These are phyloP conservation scores for Macrotis lagotis DNA, from an alignment of 2,113 vertebrate genomes.

Conservation along the genomic window DNA sequence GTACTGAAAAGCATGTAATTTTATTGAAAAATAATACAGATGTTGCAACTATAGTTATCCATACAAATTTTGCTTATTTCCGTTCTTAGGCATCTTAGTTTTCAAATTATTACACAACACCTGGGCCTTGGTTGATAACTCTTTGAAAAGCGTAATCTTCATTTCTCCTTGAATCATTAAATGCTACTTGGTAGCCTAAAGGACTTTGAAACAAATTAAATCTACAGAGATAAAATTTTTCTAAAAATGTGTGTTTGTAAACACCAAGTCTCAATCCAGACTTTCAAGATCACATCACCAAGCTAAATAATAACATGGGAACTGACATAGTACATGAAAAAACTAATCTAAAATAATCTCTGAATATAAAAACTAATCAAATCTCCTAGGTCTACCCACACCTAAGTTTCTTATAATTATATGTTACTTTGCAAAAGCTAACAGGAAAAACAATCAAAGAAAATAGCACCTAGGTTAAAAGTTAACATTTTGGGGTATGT, in stretches of 20 bases:
- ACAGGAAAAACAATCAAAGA: neutral
- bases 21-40: neutral
- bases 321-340: neutral
- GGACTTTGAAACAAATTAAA: constrained; percentile 13
- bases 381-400: neutral
- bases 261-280: neutral
- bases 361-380: neutral
- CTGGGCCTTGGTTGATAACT: neutral
- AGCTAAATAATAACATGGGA: neutral
- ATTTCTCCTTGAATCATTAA: neutral
- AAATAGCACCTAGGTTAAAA: neutral
- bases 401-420: neutral
- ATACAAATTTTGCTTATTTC: neutral
- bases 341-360: neutral
- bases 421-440: neutral
- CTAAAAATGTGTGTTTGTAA: constrained; percentile 17
- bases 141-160: neutral
- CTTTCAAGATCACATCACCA: constrained; percentile 54
- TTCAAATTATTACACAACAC: neutral
- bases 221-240: constrained; percentile 14
- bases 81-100: neutral
- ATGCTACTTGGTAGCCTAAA: constrained; percentile 1
- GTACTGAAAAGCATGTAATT: neutral
- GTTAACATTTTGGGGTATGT: neutral
- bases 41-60: neutral